Conservation (phyloP, 2,113 vertebrate species). For the Lethenteron camtschaticum region DNA sequence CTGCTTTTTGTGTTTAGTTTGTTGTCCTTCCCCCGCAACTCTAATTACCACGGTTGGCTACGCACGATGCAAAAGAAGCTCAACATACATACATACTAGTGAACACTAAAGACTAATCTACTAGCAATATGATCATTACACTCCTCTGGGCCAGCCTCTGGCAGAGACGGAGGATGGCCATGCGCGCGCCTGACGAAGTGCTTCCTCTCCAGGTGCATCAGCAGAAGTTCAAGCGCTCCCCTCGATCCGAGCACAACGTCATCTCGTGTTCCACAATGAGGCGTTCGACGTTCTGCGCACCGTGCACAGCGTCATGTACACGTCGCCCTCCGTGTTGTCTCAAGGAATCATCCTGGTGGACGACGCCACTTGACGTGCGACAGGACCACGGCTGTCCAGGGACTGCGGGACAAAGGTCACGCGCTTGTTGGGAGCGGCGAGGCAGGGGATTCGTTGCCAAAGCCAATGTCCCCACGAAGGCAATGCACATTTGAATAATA, state of each 20-base stretch:
- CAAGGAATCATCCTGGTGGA: conserved; percentile 95
- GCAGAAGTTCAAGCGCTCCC: conserved; percentile 77
- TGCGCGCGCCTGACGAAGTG: neutral
- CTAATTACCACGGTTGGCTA: no score
- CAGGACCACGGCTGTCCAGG: neutral
- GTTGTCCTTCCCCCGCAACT: no score
- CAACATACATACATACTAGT: no score
- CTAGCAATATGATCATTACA: no score
- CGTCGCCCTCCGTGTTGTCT: conserved; percentile 72
- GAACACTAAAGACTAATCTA: no score
- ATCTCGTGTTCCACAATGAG: conserved; percentile 95
- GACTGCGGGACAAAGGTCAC: neutral
- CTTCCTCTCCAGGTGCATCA: conserved; percentile 53
- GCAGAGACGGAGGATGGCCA: neutral
- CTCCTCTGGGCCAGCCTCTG: no score
- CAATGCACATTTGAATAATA: neutral
- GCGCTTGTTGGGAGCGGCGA: no score
- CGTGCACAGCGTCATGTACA: conserved; percentile 83
- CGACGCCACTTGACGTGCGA: conserved; percentile 73
- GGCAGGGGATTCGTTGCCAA: neutral
- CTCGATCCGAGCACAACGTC: conserved; percentile 60
- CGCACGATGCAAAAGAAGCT: no score
- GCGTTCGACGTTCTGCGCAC: conserved; percentile 87
- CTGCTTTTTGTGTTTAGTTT: no score
- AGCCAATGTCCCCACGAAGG: neutral